Base-by-base conservation (phyloP, 2,113 vertebrate species). In the Clupea harengus region DNA sequence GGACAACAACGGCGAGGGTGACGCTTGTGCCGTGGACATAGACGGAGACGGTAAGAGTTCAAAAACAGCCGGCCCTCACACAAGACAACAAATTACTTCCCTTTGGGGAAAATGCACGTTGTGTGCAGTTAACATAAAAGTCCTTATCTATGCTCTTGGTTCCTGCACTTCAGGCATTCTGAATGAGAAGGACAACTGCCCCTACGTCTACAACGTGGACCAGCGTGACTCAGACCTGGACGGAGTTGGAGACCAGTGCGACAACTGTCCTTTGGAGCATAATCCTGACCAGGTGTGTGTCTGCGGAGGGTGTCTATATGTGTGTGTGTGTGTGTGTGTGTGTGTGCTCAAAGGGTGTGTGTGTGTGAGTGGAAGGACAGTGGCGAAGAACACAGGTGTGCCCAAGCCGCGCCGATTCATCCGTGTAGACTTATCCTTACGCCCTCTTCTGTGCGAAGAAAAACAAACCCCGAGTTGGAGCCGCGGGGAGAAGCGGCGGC, bases 161-260 rank as follows among this genome's bases (percentile, higher is more conserved):
- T 86, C 81, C 88, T 17, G 25, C 52, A 25, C 18, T 28, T 52
- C 89, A 99, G 99, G 97, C 7, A 97, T 99, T 90, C 92, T 99
- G 89, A 99, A 99, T 87, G 98, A 99, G 92, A 95, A 91, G 57
- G 99, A 99, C 92, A 99, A 99, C 92, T 99, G 99, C 88, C 97
- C 98, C 0, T 97, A 97, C 44, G 96, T 99, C 83, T 99, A 99
- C 93, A 99, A 99, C 0, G 97, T 99, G 81, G 97, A 99, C 92
- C 99, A 99, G 92, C 96, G 92, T 85, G 99, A 99, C 93, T 97
- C 97, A 1, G 99, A 99, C 84, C 92, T 98, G 89, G 99, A 99
- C 75, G 99, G 99, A 44, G 97, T 99, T 88, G 99, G 99, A 91
- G 99, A 99, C 92, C 98, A 99, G 91, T 99, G 99, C 88, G 99